Evolutionary conservation across 2,888 invertebrate species (phyloP).

Genomic region (Belgica antarctica): DNA sequence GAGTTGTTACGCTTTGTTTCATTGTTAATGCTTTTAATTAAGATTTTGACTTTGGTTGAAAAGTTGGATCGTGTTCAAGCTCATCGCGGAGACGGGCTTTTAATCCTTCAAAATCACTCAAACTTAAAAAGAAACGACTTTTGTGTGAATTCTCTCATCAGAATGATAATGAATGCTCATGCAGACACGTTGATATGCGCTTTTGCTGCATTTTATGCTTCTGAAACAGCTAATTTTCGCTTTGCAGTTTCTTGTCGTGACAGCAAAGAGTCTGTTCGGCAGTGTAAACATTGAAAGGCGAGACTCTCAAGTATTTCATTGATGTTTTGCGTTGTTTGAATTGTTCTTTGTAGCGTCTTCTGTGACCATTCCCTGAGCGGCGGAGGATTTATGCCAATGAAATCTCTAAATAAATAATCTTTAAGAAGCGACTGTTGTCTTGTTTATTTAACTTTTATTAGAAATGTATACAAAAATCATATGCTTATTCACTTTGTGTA

Average conservation of each 20-base stretch:
- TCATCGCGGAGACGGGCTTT: no score
- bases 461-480: not conserved
- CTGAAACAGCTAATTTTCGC: not conserved
- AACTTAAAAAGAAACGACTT: no score
- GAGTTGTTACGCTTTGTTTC: not conserved
- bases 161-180: not conserved
- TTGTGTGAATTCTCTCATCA: not conserved
- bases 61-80: no score
- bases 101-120: not conserved
- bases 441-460: not conserved
- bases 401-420: not conserved
- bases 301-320: not conserved
- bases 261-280: not conserved
- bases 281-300: not conserved
- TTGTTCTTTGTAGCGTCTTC: no score
- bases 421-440: no score
- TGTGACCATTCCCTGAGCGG: not conserved
- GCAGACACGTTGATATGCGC: not conserved
- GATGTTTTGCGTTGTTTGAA: not conserved
- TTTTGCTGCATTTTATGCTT: not conserved
- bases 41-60: no score
- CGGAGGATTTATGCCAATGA: not conserved
- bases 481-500: not conserved
- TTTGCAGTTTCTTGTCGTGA: not conserved
- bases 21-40: conserved; percentile 10